Base-by-base conservation (phyloP, 1,140 invertebrate genomes). In the Scaptomyza pallida region DNA sequence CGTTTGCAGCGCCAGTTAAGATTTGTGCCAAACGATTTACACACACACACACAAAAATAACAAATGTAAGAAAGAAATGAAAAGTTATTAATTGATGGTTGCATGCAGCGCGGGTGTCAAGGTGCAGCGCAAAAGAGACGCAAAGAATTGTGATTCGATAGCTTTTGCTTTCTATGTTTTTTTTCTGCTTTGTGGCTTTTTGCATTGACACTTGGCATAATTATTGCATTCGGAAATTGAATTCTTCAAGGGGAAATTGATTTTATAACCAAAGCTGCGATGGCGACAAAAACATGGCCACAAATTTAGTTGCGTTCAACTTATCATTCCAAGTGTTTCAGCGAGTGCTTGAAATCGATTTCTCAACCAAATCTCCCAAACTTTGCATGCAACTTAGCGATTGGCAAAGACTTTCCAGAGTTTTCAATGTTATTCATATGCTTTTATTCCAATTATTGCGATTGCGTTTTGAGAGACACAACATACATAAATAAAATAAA, bases 171-270 rank as follows among this genome's bases (percentile, higher is more conserved):
- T 40, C n/a, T n/a, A 43, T 70, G 23, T 61, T 19, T 16, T 47
- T 45, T 64, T 50, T 12, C n/a, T n/a, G n/a, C n/a, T 65, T 37
- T 37, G 33, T n/a, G 33, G 33, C n/a, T n/a, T n/a, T 51, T 67
- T 68, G 45, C 73, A 71, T 72, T 88, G 82, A 88, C 82, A 88
- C 78, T 89, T 78, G 82, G 71, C 78, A 88, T 90, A 90, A 88
- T 90, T 90, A 90, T 90, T 90, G 78, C 88, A 83, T 90, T 89
- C 81, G 88, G 88, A 90, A 90, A 90, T 90, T 90, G 82, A 86
- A 81, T 80, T 72, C 65, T 77, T 35, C 40, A 68, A 56, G 61
- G 88, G 88, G 88, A 90, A 90, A 90, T 90, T 90, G 88, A 83
- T 88, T 90, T 88, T 73, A 78, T 78, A 82, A 82, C 78, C 75